Conservation (phyloP, 1,140 invertebrate genomes). For the Drosophila grimshawi region DNA sequence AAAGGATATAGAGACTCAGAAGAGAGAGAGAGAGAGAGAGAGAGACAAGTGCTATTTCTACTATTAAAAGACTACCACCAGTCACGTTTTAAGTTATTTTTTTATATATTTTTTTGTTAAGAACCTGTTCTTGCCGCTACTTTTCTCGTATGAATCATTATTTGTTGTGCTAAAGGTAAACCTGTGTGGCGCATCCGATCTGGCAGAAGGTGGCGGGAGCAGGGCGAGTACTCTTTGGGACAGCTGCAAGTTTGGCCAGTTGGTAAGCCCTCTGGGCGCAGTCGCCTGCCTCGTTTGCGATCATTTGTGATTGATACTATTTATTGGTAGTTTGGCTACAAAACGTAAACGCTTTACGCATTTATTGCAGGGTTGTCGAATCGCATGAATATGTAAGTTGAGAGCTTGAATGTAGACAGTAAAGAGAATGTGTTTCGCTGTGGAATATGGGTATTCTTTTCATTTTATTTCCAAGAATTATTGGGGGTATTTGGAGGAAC, state of each 20-base stretch:
- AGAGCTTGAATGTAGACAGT: background rate
- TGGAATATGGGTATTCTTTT: background rate
- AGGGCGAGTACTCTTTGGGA: conserved; percentile 31
- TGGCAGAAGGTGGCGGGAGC: background rate
- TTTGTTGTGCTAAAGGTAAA: conserved; percentile 62
- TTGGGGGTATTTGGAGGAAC: no score
- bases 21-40: background rate
- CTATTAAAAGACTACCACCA: conserved; percentile 17
- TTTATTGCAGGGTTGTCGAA: conserved; percentile 50
- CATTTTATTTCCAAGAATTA: background rate
- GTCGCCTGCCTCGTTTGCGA: conserved; percentile 74
- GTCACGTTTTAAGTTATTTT: conserved; percentile 53
- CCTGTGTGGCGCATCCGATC: background rate
- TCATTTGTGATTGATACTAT: conserved; percentile 81
- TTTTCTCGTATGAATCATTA: conserved; percentile 82
- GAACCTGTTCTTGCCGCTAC: conserved; percentile 78
- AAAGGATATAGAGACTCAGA: conserved; percentile 53
- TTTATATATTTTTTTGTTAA: conserved; percentile 25
- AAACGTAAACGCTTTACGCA: conserved; percentile 33
- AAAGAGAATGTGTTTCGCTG: background rate
- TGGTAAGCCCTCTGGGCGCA: conserved; percentile 59
- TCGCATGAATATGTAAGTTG: background rate
- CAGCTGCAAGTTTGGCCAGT: conserved; percentile 79
- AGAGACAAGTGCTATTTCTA: conserved; percentile 11
- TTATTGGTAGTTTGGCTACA: conserved; percentile 70